Evolutionary conservation across 2,113 vertebrate genomes (phyloP).

Genomic region (Dasyornis broadbenti): DNA sequence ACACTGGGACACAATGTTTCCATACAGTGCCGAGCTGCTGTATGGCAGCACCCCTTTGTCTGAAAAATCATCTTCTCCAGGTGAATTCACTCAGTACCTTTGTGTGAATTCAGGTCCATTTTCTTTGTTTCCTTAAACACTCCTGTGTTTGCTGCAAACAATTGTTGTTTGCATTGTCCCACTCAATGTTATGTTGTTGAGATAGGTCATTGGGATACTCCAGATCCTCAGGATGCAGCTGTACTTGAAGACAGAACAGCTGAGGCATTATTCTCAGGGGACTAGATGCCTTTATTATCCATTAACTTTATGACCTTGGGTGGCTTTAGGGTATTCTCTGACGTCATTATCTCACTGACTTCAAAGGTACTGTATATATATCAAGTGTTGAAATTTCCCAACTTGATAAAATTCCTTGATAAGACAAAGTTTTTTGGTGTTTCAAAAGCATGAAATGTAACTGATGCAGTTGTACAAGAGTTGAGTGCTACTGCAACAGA

Average conservation of each 20-base stretch:
- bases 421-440: neutral
- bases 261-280: neutral
- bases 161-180: neutral
- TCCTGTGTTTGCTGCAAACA: neutral
- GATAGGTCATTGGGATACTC: neutral
- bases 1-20: neutral
- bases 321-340: conserved; percentile 21
- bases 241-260: neutral
- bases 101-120: neutral
- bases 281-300: conserved; percentile 14
- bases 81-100: neutral
- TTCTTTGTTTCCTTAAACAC: neutral
- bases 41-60: neutral
- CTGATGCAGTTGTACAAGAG: neutral
- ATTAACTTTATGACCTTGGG: conserved; percentile 45
- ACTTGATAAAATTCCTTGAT: conserved; percentile 25
- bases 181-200: neutral
- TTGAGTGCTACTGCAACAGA: neutral
- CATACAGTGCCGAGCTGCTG: no score
- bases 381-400: conserved; percentile 26
- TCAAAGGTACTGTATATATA: conserved; percentile 29
- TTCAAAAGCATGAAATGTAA: neutral
- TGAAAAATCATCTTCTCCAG: neutral
- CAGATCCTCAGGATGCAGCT: neutral
- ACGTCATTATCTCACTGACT: neutral